These are phyloP conservation scores for Nemopilema nomurai DNA, from an alignment of 30 jellyfish, hydroid and myxozoan species.

Conservation along the genomic window DNA sequence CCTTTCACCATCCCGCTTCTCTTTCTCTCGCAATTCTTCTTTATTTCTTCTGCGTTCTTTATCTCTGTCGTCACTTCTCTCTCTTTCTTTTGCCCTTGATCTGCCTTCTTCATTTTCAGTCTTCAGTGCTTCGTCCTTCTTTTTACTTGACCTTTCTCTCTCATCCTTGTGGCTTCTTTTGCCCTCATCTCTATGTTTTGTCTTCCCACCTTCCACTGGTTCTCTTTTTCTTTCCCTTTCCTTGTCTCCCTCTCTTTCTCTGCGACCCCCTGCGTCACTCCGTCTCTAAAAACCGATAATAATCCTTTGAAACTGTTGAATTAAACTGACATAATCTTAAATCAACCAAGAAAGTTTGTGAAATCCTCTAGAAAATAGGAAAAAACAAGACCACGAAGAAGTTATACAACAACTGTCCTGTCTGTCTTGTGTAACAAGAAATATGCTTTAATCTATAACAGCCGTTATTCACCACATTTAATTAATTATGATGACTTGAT, in stretches of 20 bases:
- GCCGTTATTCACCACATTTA: too few species aligned
- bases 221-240: constrained; percentile 14
- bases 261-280: constrained; percentile 21
- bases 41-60: constrained; percentile 32
- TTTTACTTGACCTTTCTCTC: constrained; percentile 17
- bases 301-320: not conserved
- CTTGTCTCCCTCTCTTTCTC: constrained; percentile 6
- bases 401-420: too few species aligned
- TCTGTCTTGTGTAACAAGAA: too few species aligned
- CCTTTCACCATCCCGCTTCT: constrained; percentile 5
- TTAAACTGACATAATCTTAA: too few species aligned
- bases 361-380: too few species aligned
- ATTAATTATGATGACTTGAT: too few species aligned
- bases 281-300: constrained; percentile 13
- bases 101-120: constrained; percentile 46
- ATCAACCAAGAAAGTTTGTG: too few species aligned
- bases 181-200: constrained; percentile 28
- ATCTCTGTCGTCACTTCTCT: constrained; percentile 22
- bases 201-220: constrained; percentile 18
- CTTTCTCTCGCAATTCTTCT: constrained; percentile 26
- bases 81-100: constrained; percentile 22
- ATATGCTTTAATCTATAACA: too few species aligned
- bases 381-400: too few species aligned
- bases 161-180: constrained; percentile 29
- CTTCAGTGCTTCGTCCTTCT: not conserved